Base-by-base conservation (phyloP, 2,113 vertebrate species). In the Chaenocephalus aceratus region DNA sequence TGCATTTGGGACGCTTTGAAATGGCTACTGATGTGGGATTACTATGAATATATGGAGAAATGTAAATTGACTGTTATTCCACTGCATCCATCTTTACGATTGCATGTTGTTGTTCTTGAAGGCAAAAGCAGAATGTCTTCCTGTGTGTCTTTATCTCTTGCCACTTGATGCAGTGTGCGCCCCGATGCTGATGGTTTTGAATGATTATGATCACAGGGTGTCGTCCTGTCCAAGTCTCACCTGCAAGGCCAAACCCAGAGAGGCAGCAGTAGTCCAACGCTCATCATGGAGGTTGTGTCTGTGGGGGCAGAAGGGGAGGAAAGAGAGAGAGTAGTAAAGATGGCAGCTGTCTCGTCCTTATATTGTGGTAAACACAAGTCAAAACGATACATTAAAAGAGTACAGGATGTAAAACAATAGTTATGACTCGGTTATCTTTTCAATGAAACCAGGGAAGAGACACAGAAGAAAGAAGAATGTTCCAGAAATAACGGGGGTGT, bases 231-330 rank as follows among this genome's bases (percentile, higher is more conserved):
- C 30, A 45, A 83, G 67, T 79, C 79, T 71, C 83, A 74, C 59
- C 77, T 73, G 44, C 79, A 57, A 81, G 49, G 59, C 48, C 80
- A 69, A 64, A 76, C n/a, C 76, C 83, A 83, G 83, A 83, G 74
- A 68, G 79, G 66, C 61, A 65, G 71, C 79, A 75, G 80, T 26
- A 86, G 88, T 74, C 84, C 89, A 16, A 79, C 88, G 0, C 85
- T 89, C 75, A 74, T 89, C 82, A 85, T 89, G 88, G 88, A 89
- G 57, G 89, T 87, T 64, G 86, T 75, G 26, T 72, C 80, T 74
- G 77, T 74, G 67, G 86, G 65, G 44, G 88, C 82, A 5, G 87
- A 86, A 62, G 65, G 46, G 60, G 77, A 90, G 66, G 58, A 79
- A 14, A 81, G 36, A 57, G 62, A 85, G 36, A 79, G 59, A 86